Evolutionary conservation across 2,113 vertebrate genomes (phyloP).

Genomic region (Nothoprocta pentlandii): DNA sequence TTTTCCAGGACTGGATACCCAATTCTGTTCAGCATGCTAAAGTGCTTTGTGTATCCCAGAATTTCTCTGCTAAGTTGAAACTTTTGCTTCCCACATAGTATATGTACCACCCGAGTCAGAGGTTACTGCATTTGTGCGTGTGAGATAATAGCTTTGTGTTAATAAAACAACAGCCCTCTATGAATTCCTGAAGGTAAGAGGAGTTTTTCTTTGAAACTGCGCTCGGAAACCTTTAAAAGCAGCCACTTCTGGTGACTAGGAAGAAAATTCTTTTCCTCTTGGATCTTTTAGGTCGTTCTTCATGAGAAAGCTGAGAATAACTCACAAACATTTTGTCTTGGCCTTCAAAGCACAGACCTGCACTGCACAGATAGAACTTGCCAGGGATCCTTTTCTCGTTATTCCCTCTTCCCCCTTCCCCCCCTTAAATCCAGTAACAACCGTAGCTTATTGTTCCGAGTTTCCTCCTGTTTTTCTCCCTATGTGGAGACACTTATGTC

Average conservation of each 20-base stretch:
- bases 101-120: not conserved
- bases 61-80: not conserved
- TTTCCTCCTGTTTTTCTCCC: not conserved
- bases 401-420: not conserved
- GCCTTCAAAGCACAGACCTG: not conserved
- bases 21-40: not conserved
- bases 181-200: not conserved
- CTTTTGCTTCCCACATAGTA: not conserved
- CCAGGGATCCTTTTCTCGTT: not conserved
- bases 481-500: not conserved
- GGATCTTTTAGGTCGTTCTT: not conserved
- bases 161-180: not conserved
- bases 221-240: not conserved
- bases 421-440: not conserved
- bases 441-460: not conserved
- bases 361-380: not conserved
- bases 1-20: not conserved
- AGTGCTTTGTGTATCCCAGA: accelerated
- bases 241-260: not conserved
- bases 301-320: not conserved
- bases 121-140: not conserved
- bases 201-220: not conserved
- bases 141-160: not conserved
- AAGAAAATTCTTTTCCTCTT: not conserved
- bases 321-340: not conserved